Base-by-base conservation (phyloP, 1,140 invertebrate species). In the Lasaia peninsularis region DNA sequence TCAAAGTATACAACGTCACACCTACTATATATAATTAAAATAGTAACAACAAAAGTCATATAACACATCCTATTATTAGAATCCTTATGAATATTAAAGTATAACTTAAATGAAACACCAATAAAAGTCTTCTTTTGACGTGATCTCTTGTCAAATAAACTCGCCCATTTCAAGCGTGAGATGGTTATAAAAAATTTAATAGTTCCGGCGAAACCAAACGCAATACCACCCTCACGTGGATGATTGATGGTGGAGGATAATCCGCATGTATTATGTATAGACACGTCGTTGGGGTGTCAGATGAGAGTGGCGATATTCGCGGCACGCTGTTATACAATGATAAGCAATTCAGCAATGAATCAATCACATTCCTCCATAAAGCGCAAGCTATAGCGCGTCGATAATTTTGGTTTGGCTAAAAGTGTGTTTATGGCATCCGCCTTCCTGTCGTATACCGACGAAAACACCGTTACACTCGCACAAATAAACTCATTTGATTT, bases 401-500 rank as follows among this genome's bases (percentile, higher is more conserved):
- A 75, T 79, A 67, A 69, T 78, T 78, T 80, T 73, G 71, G 69
- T 74, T 75, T 61, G 54, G 53, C 78, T 80, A 80, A 81, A 84
- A 82, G 75, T 86, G 77, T 83, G 85, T 88, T 88, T 88, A 86
- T 88, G 80, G 78, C 85, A 71, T 86, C 77, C 81, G 80, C 69
- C 70, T 88, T 88, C 85, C 82, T 84, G 85, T 75, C 74, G 67
- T 73, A 72, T 70, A 79, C 77, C 80, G 81, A 81, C 85, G 68
- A 82, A 82, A 88, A 86, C 81, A 82, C 85, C 78, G 85, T 86
- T 88, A 82, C 75, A 69, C 65, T 62, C 71, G 71, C 76, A 74
- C 78, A 84, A 76, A 76, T 80, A 78, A 83, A 83, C 72, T 80
- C 63, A 73, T 78, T 78, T 75, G 80, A 85, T 86, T 88, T 80